Evolutionary conservation across 2,113 vertebrate species (phyloP), one percentile per base, ranked within the genome.

Genomic region (Charadrius vociferus): DNA sequence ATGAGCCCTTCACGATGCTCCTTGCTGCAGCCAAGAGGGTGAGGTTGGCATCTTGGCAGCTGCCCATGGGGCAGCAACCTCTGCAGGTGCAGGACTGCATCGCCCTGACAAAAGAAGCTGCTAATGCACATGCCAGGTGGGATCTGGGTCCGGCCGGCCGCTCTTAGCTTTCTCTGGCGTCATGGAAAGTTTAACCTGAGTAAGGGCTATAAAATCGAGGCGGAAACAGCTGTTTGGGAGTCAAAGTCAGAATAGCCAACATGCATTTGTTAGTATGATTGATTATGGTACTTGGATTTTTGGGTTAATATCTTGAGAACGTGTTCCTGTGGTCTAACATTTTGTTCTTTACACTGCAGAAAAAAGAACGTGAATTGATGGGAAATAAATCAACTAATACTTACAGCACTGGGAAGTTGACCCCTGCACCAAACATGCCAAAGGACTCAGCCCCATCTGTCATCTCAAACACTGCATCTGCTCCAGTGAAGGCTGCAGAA

Each of bases 361-460:
- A 99, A 96, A 99, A 99, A 95, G 99, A 99, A 87, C 99, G 98
- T 8, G 90, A 99, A 93, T 98, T 99, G 72, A 95, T 99, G 86
- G 98, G 99, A 66, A 99, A 98, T 95, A 99, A 99, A 95, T 98
- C 99, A 36, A 98, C 99, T 78, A 99, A 99, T 94, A 98, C 98
- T 39, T 99, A 99, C 52, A 98, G 97, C 23, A 95, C 98, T 2
- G 99, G 98, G 79, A 98, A 99, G 71, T 94, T 99, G 97, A 99
- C 98, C 91, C 99, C 99, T 18, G 98, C 99, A 13, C 97, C 99
- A 97, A 99, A 99, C 97, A 98, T 99, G 56, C 99, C 98, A n/a
- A 99, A 99, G 97, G 99, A 99, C 75, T 95, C 98, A 3, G 97
- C 98, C 83, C 98, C 99, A 58, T 97, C 99, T 34, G 99, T 99